Evolutionary conservation across 1,140 invertebrate genomes (phyloP), one percentile per base, ranked within the genome.

Genomic region (Panonychus citri): DNA sequence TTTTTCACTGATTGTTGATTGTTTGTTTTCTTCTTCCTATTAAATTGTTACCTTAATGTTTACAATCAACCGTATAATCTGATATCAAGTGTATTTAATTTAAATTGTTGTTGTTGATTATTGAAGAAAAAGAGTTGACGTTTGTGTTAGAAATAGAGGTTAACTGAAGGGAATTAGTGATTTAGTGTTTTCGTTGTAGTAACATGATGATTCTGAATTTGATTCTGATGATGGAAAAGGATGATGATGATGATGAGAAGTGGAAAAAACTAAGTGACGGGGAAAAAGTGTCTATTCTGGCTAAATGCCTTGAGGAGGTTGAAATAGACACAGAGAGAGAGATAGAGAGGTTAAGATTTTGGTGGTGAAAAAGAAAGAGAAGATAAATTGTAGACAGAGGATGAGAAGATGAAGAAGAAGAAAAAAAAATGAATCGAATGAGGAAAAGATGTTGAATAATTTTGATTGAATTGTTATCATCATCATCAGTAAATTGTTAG

Each of bases 261-360:
- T n/a, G n/a, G n/a, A 21, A 43, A 17, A 43, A 21, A 43, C 5
- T n/a, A 4, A 43, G 42, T n/a, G 42, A 43, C 17, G 19, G 42
- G 19, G 42, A 43, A 21, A 43, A 21, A 39, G 37, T 34, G 30
- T 34, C 30, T 34, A 34, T 34, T 34, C 12, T 34, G 30, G 30
- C 30, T 34, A 7, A 34, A 34, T 34, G 30, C 30, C 30, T 34
- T 34, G 30, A 34, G 42, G n/a, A 39, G 42, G 19, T 17, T n/a
- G 48, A 58, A 57, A 52, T 19, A 59, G 53, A 21, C 30, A 57
- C 15, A 51, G 2, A 28, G 42, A 43, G 17, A 43, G 1, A 12
- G 42, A 43, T 7, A 43, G 42, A 46, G 43, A 46, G n/a, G 19
- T 40, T 13, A 13, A 40, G 19, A 40, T 17, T 17, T 17, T 17